Evolutionary conservation across 2,888 invertebrate genomes (phyloP).

Genomic region (Dendrolimus houi): DNA sequence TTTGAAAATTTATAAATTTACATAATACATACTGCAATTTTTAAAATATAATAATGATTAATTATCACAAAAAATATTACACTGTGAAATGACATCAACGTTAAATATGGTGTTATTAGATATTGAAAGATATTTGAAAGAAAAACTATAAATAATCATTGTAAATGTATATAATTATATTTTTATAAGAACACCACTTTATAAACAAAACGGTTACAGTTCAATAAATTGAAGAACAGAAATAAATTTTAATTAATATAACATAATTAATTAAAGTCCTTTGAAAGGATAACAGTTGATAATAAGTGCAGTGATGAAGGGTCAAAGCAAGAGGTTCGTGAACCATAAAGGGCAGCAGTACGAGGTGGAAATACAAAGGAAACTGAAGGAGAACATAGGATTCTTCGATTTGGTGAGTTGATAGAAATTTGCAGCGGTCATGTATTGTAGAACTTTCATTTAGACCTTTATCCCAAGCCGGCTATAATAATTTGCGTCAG

Average conservation of each 20-base stretch:
- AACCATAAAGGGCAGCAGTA: slow-evolving; percentile 31
- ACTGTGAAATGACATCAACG: no score
- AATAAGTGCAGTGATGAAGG: slow-evolving; percentile 21
- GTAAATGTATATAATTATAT: background rate
- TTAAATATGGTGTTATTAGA: background rate
- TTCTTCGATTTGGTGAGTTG: background rate
- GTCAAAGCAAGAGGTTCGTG: slow-evolving; percentile 29
- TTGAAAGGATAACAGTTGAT: background rate
- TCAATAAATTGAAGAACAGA: background rate
- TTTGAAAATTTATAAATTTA: no score
- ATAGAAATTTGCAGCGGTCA: background rate
- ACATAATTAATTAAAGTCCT: background rate
- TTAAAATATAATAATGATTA: no score
- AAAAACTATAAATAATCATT: background rate
- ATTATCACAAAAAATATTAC: no score
- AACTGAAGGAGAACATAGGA: background rate
- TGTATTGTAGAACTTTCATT: no score
- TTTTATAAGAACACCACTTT: background rate
- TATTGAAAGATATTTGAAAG: background rate
- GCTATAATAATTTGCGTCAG: no score
- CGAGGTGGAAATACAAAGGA: slow-evolving; percentile 8
- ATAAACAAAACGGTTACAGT: background rate
- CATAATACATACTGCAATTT: no score
- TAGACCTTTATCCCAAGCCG: no score
- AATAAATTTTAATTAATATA: background rate